Evolutionary conservation across 2,797 vertebrate genomes (phyloP).

Genomic region (Enteromius viviparus): DNA sequence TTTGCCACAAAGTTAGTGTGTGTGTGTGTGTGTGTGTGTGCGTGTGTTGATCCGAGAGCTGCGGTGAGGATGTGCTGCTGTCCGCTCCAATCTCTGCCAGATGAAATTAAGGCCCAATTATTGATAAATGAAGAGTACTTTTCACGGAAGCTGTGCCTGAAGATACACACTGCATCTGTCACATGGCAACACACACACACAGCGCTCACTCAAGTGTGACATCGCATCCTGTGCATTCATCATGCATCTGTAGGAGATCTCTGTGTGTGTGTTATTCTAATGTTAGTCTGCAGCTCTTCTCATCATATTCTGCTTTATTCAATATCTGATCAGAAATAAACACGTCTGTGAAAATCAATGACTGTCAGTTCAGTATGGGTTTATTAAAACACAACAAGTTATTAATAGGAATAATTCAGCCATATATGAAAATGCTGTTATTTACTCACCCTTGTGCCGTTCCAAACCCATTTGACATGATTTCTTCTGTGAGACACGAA

Average conservation of each 20-base stretch:
- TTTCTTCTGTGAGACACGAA: neutral
- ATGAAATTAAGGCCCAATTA: conserved; percentile 91
- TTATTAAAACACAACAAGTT: neutral
- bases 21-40: neutral
- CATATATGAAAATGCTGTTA: neutral
- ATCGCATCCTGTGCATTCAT: conserved; percentile 85
- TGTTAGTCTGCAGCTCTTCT: neutral
- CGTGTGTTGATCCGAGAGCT: conserved; percentile 13
- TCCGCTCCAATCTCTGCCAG: conserved; percentile 82
- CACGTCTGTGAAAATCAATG: neutral
- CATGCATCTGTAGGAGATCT: conserved; percentile 84
- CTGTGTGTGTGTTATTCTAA: neutral
- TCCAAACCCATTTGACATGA: neutral
- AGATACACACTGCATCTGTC: conserved; percentile 83
- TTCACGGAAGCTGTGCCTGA: conserved; percentile 86
- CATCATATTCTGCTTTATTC: neutral
- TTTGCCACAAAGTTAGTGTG: neutral
- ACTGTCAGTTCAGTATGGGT: neutral
- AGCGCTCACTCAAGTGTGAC: conserved; percentile 78
- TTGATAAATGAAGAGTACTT: conserved; percentile 91
- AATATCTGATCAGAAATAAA: conserved; percentile 8
- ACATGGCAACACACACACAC: conserved; percentile 38
- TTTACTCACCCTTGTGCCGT: neutral
- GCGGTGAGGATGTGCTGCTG: conserved; percentile 70
- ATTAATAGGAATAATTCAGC: neutral